Evolutionary conservation across 2,888 invertebrate species (phyloP).

Genomic region (Epistrophella euchroma): DNA sequence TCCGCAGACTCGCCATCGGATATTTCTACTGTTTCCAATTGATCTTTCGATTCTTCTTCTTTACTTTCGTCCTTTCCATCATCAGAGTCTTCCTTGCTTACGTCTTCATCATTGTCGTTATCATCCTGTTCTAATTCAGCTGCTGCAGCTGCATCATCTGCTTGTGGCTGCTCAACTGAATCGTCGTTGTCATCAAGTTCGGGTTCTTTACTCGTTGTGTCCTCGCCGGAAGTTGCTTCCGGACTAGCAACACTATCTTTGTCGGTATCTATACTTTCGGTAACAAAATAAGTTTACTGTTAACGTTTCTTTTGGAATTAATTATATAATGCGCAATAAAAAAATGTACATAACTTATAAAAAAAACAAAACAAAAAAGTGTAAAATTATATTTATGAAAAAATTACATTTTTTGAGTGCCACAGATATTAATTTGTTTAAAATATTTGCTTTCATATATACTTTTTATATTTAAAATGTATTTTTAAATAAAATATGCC

Average conservation of each 20-base stretch:
- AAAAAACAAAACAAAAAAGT: not conserved
- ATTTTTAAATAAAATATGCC: slow-evolving; percentile 31
- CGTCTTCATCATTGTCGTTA: slow-evolving; percentile 78
- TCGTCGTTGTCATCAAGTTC: slow-evolving; percentile 80
- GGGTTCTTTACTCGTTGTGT: slow-evolving; percentile 83
- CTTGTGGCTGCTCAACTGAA: slow-evolving; percentile 74
- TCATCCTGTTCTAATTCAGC: slow-evolving; percentile 76
- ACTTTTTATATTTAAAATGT: slow-evolving; percentile 13
- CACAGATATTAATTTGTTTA: slow-evolving; percentile 16
- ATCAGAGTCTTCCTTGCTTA: slow-evolving; percentile 76
- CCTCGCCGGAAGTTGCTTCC: slow-evolving; percentile 79
- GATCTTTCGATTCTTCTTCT: slow-evolving; percentile 78
- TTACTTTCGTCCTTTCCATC: slow-evolving; percentile 51
- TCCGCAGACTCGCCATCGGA: slow-evolving; percentile 81
- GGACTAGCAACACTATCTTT: slow-evolving; percentile 77
- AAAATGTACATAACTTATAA: too few species aligned
- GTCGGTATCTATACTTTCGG: slow-evolving; percentile 71
- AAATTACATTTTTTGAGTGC: not conserved
- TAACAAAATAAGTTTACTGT: slow-evolving; percentile 38
- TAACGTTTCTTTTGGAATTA: slow-evolving; percentile 24
- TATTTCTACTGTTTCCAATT: slow-evolving; percentile 81
- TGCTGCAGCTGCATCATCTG: slow-evolving; percentile 78
- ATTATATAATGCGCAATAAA: too few species aligned
- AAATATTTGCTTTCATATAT: not conserved
- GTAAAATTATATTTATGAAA: not conserved